Base-by-base conservation (phyloP, 2,797 vertebrate species). In the Thalassophryne amazonica region DNA sequence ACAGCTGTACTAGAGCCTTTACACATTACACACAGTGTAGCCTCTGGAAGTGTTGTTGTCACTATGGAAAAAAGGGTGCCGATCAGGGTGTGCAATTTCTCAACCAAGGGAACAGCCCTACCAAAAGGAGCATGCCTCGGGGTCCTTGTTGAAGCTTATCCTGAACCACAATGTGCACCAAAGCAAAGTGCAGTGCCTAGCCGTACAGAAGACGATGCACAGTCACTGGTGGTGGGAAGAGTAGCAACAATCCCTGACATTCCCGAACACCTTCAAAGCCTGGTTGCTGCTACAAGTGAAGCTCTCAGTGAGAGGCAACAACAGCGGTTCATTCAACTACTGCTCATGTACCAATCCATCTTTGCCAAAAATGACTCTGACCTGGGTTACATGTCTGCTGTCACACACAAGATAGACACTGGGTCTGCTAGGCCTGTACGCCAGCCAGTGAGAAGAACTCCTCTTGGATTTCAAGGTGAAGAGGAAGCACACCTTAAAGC, bases 321-420 rank as follows among this genome's bases (percentile, higher is more conserved):
- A 17, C 22, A 50, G 10, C 3, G 7, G 3, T 20, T 64, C 3
- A 25, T 51, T 7, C 18, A 33, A 2, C 9, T 64, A 4, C 46
- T 57, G 5, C 1, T 51, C 7, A 22, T 6, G 0, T 43, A 50
- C 37, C 12, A 50, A 15, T 50, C 51, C 2, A 5, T 55, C 13
- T 62, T 49, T 19, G 18, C 43, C 3, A 16, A 4, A 4, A 22
- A 1, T 27, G 27, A 57, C 7, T 23, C 24, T 10, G 37, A 64
- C 14, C 24, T 50, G 7, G 52, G 55, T 5, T 10, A 33, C 12
- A n/a, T 71, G 7, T 37, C 34, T 8, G 48, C 38, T 29, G 41
- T 73, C 1, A 36, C 14, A 1, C 49, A 60, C n/a, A 54, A 31
- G 38, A 42, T 40, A 15, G 35, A 51, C n/a, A n/a, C n/a, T n/a